Base-by-base conservation (phyloP, 2,797 vertebrate species). In the Acanthurus tractus region DNA sequence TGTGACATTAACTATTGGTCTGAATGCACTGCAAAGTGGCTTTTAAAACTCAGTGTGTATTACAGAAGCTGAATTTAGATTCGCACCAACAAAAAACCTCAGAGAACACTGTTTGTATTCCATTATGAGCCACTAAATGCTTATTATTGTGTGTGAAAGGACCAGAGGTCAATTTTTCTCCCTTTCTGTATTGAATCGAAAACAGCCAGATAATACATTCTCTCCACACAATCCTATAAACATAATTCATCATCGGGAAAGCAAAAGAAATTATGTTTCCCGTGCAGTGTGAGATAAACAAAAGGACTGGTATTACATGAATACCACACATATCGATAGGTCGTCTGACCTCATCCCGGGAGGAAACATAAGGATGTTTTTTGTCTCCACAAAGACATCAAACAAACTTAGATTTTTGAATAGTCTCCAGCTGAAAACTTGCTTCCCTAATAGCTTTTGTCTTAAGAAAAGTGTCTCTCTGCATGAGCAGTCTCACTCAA, bases 231-330 rank as follows among this genome's bases (percentile, higher is more conserved):
- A 83, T 86, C 57, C 69, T 48, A 79, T 76, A 86, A 87, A 90
- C 84, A 84, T 88, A 86, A 92, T 92, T 88, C 67, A 89, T 92
- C 88, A 89, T 50, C 48, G 71, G 63, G 72, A 83, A 87, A 56
- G 82, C 73, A 79, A 87, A 79, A 83, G 38, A 88, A 87, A 89
- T 86, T 65, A 79, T 53, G 66, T 89, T 82, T 88, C 29, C 52
- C 68, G 67, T 22, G 63, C 22, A 0, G 58, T 49, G 55, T 14
- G 65, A 82, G 84, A 86, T 84, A 87, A 88, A 87, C 83, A 88
- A 83, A 69, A 82, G 69, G 62, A 46, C 57, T 48, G 36, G 20
- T 78, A 85, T 86, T 75, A 85, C 69, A 78, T 58, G 77, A 86
- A 80, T 79, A 64, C 50, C 42, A 18, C 78, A 74, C 9, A 57